A percentile compares a stretch with the other conserved stretches of the same genome.
These are phyloP conservation scores for Halisarca cf. caerulea DNA, from an alignment of 37 sponge, comb jelly and placozoan genomes.

Conservation along the genomic window DNA sequence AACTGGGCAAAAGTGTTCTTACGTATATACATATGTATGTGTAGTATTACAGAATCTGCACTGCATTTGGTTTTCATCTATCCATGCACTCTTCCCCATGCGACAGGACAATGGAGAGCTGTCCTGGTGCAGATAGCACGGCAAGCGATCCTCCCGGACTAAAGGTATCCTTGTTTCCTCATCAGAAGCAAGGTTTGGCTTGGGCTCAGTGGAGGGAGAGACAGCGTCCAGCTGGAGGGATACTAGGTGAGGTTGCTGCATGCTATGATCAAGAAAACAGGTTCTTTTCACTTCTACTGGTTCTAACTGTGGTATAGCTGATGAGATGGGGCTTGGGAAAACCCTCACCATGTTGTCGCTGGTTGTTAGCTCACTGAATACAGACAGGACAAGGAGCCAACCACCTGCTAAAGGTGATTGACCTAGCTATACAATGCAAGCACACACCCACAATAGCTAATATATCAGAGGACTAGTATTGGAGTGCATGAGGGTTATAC, in stretches of 20 bases:
- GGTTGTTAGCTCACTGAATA: neutral
- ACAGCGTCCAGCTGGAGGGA: constrained; percentile 46
- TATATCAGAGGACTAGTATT: too few relatives aligned
- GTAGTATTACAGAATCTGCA: too few relatives aligned
- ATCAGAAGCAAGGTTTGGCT: constrained; percentile 56
- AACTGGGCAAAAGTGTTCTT: too few relatives aligned
- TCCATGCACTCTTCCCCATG: too few relatives aligned
- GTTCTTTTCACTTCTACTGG: neutral
- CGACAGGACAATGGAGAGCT: constrained; percentile 59
- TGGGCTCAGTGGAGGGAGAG: constrained; percentile 34
- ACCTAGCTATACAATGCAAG: too few relatives aligned
- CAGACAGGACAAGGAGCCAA: neutral
- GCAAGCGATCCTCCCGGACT: constrained; percentile 62
- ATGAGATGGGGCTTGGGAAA: constrained; percentile 90
- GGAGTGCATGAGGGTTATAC: too few relatives aligned
- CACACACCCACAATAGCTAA: too few relatives aligned
- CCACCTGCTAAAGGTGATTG: too few relatives aligned
- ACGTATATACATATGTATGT: too few relatives aligned
- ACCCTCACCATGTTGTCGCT: constrained; percentile 74
- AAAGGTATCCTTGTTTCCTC: constrained; percentile 52
- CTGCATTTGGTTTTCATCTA: too few relatives aligned
- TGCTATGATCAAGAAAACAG: neutral
- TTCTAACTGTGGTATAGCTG: too few relatives aligned
- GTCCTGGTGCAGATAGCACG: constrained; percentile 50
- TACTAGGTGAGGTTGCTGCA: constrained; percentile 16